Evolutionary conservation across 2,888 invertebrate genomes (phyloP).

Genomic region (Synanthedon andrenaeformis): DNA sequence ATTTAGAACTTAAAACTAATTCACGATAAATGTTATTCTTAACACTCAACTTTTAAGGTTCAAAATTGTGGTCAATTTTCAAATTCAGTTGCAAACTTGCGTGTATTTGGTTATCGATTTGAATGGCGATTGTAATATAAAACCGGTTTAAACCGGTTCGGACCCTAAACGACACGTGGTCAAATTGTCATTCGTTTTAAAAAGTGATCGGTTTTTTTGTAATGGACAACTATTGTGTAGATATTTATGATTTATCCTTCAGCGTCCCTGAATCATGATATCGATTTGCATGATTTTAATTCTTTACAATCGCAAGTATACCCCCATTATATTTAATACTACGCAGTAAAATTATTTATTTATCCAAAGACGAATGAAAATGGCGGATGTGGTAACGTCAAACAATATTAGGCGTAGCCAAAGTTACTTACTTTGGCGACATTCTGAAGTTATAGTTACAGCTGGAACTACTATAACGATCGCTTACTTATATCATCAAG

Average conservation of each 20-base stretch:
- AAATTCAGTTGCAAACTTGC: neutral
- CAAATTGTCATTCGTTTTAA: slow-evolving; percentile 54
- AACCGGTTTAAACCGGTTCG: slow-evolving; percentile 58
- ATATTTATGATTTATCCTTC: slow-evolving; percentile 22
- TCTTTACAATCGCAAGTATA: neutral
- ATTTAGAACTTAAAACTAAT: slow-evolving; percentile 4
- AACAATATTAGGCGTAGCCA: no score
- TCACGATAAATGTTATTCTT: no score
- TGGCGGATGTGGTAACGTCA: no score
- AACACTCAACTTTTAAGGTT: neutral
- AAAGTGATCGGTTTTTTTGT: slow-evolving; percentile 57
- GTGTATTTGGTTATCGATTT: slow-evolving; percentile 39
- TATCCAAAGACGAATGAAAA: no score
- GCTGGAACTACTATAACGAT: no score
- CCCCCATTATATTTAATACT: no score
- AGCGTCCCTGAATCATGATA: neutral
- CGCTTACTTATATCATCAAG: no score
- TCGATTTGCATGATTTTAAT: neutral
- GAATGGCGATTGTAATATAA: slow-evolving; percentile 52
- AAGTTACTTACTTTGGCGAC: no score
- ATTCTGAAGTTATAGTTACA: no score
- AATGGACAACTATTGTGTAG: slow-evolving; percentile 21
- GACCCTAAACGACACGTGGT: slow-evolving; percentile 58
- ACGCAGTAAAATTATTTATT: no score
- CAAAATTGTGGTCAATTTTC: neutral